Evolutionary conservation across 2,113 vertebrate species (phyloP).

Genomic region (Turnix velox): DNA sequence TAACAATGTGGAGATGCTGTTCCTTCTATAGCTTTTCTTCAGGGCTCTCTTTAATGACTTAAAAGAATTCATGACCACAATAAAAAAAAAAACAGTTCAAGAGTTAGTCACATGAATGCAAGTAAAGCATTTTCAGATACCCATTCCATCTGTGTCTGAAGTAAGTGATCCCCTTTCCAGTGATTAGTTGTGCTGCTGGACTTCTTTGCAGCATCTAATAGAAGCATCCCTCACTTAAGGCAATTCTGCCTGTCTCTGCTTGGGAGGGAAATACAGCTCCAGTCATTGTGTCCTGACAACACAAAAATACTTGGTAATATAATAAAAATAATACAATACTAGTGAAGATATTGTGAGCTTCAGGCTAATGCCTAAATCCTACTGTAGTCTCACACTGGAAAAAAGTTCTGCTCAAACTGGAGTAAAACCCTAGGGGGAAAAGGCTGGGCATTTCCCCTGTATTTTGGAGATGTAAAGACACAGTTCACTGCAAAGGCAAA

Average conservation of each 20-base stretch:
- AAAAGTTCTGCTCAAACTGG: background rate
- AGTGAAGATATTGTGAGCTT: background rate
- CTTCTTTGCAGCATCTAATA: background rate
- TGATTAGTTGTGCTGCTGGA: background rate
- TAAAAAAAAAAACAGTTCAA: background rate
- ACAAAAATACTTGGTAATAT: background rate
- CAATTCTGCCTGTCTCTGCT: background rate
- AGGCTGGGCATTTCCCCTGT: background rate
- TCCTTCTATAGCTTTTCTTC: background rate
- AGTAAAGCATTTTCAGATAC: background rate
- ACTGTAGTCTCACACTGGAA: background rate
- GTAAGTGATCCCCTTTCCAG: background rate
- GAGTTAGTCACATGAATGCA: accelerated
- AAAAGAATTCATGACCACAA: background rate
- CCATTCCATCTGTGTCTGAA: background rate
- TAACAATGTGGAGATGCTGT: background rate
- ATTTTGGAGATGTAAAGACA: background rate
- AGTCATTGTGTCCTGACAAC: accelerated
- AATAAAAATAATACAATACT: background rate
- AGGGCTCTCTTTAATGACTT: background rate
- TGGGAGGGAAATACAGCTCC: background rate
- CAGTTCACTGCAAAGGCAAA: background rate
- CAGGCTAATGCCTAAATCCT: background rate
- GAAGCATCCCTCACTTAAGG: background rate
- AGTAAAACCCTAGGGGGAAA: background rate